Evolutionary conservation across 2,888 invertebrate species (phyloP).

Genomic region (Lochmaea crataegi): DNA sequence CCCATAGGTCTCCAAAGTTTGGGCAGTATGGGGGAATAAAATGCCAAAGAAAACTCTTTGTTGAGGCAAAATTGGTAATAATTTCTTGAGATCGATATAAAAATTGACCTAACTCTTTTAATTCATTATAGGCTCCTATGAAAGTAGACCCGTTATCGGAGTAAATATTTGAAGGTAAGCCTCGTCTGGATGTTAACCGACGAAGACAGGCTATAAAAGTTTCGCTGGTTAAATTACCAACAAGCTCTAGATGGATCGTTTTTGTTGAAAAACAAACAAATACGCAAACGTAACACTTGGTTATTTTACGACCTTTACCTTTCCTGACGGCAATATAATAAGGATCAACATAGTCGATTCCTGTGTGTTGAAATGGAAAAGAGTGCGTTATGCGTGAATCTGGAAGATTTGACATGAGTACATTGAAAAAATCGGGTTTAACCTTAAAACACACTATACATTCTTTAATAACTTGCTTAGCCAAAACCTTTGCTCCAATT

Average conservation of each 20-base stretch:
- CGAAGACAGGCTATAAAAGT: too few species aligned
- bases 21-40: too few species aligned
- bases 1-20: too few species aligned
- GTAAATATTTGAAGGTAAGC: neutral
- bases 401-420: constrained; percentile 27
- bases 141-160: neutral
- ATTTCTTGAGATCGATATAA: too few species aligned
- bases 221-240: neutral
- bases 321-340: constrained; percentile 26
- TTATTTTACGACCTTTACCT: constrained; percentile 26
- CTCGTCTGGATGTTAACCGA: too few species aligned
- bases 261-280: constrained; percentile 30
- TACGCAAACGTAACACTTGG: constrained; percentile 40
- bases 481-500: neutral
- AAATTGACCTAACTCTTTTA: too few species aligned
- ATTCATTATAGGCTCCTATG: neutral
- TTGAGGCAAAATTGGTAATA: too few species aligned
- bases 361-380: constrained; percentile 28
- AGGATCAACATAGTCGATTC: constrained; percentile 40
- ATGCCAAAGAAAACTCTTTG: too few species aligned
- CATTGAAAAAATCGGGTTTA: constrained; percentile 20
- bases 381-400: constrained; percentile 23
- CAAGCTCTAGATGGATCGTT: constrained; percentile 40
- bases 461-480: constrained; percentile 13
- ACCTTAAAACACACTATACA: constrained; percentile 35